These are phyloP conservation scores for Colossoma macropomum DNA, from an alignment of 2,113 vertebrate genomes.

Conservation along the genomic window DNA sequence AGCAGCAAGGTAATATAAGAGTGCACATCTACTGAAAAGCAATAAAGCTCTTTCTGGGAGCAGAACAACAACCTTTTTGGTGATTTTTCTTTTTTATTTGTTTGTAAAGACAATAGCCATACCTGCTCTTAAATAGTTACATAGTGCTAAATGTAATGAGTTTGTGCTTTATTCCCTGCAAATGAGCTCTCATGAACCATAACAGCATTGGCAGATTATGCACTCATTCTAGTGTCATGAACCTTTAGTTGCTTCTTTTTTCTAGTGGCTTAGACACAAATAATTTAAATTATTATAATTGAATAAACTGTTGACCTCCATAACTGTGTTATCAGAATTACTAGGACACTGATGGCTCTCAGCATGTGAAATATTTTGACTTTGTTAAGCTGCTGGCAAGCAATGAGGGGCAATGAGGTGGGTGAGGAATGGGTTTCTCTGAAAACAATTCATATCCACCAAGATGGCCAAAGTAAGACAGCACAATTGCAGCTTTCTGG, in stretches of 20 bases:
- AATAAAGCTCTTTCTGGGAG: slow-evolving; percentile 30
- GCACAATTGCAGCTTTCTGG: no score
- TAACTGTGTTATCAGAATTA: no score
- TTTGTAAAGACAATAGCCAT: background rate
- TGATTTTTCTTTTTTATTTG: background rate
- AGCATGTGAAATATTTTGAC: no score
- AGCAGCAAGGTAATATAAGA: slow-evolving; percentile 7
- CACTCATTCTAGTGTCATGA: background rate
- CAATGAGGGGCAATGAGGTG: no score
- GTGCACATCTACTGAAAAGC: slow-evolving; percentile 27
- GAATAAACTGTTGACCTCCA: no score
- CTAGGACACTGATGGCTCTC: no score
- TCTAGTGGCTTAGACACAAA: no score
- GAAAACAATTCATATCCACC: no score
- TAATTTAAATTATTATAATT: no score
- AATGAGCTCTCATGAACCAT: background rate
- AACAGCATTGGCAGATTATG: background rate
- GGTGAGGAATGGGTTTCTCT: no score
- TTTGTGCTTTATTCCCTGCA: background rate
- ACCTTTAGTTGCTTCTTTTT: background rate
- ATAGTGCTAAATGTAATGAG: background rate
- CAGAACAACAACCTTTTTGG: background rate
- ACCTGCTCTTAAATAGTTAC: background rate
- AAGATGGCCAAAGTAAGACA: no score
- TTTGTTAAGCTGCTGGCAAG: no score